Evolutionary conservation across 37 sponge, comb jelly and placozoan species (phyloP).

Genomic region (Chondrosia reniformis): DNA sequence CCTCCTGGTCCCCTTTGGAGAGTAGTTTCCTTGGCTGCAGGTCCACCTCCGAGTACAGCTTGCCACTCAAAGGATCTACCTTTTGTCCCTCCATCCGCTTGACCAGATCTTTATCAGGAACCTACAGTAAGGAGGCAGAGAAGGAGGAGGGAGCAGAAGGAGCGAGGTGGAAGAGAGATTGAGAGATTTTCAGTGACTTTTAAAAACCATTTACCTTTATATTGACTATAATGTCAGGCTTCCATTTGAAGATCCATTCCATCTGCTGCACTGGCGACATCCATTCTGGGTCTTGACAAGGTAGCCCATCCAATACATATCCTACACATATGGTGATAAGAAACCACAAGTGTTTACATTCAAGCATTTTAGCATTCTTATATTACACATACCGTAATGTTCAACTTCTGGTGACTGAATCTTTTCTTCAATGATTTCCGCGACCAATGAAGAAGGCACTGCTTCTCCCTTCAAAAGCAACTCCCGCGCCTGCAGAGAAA

Average conservation of each 20-base stretch:
- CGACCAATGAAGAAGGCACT: conserved; percentile 42
- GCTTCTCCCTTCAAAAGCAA: conserved; percentile 44
- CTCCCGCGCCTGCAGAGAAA: conserved; percentile 46
- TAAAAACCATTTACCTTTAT: conserved; percentile 64
- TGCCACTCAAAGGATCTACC: conserved; percentile 65
- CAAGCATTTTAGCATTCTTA: too few relatives aligned
- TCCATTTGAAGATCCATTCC: conserved; percentile 41
- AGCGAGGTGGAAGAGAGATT: not conserved
- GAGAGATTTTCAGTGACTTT: not conserved
- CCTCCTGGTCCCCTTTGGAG: conserved; percentile 15
- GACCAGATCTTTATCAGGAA: conserved; percentile 67
- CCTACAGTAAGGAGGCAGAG: conserved; percentile 21
- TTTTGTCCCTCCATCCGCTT: conserved; percentile 44
- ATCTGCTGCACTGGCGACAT: conserved; percentile 74
- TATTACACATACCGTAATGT: conserved; percentile 78
- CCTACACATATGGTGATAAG: conserved; percentile 36
- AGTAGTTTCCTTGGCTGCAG: conserved; percentile 31
- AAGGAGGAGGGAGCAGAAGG: not conserved
- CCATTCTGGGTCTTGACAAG: conserved; percentile 48
- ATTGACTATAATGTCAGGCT: conserved; percentile 89
- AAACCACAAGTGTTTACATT: too few relatives aligned
- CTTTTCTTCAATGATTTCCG: conserved; percentile 52
- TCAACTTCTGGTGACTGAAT: conserved; percentile 58
- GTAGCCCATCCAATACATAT: conserved; percentile 92
- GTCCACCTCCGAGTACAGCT: conserved; percentile 33